Base-by-base conservation (phyloP, 2,797 vertebrate genomes). In the Enteromius thamalakanensis region DNA sequence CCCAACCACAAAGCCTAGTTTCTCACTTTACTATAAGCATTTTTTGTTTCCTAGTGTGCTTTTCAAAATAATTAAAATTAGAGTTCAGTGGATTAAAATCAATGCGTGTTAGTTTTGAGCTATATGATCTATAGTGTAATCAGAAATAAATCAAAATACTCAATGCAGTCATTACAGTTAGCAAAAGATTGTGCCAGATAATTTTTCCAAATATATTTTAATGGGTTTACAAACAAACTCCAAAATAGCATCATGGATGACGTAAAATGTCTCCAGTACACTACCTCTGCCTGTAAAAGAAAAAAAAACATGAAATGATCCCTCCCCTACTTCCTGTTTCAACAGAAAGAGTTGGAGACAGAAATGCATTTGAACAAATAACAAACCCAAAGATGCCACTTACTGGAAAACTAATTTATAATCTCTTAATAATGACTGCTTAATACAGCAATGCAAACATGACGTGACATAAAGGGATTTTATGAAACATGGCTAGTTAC, bases 271-370 rank as follows among this genome's bases (percentile, higher is more conserved):
- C 37, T 32, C 21, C 6, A 32, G 26, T 32, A 49, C n/a, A 32
- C 37, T 71, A 74, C 45, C 51, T 49, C 71, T 34, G 58, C 4
- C 37, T 60, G 32, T 4, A 45, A 70, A 79, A 23, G 4, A 11
- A 67, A 67, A 34, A 34, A n/a, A 29, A 37, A n/a, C 17, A 58
- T 26, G 53, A 15, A 67, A 62, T 12, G 42, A 65, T 51, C 19
- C 23, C 49, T 65, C 42, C 58, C 26, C 60, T 23, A 17, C 76
- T 84, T 79, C 40, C 67, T 84, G 42, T 64, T 84, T 84, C 42
- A 79, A 40, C n/a, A 40, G 76, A 51, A 77, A 34, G 53, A 21
- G 51, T 29, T 14, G 40, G 37, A 71, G 51, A 60, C 17, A 32
- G 26, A 62, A 81, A 71, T 47, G 40, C 21, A 62, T 10, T 37